Evolutionary conservation across 2,113 vertebrate genomes (phyloP).

Genomic region (Microcebus lehilahytsara): DNA sequence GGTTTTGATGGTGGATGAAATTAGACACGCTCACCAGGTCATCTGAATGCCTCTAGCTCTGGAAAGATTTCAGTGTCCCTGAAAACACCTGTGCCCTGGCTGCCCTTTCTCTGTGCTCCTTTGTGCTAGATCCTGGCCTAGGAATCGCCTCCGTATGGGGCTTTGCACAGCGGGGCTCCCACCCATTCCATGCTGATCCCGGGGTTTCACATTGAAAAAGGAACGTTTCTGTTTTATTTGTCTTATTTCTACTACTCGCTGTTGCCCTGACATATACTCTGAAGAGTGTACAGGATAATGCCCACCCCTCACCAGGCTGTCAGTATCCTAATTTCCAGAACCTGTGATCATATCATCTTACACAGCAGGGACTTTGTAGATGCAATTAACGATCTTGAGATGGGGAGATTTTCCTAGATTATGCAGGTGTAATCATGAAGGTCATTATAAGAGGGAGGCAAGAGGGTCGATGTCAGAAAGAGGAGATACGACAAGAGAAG

Average conservation of each 20-base stretch:
- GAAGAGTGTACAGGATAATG: background rate
- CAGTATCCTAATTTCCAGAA: background rate
- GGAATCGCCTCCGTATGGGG: background rate
- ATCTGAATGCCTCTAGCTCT: background rate
- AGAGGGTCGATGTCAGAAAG: background rate
- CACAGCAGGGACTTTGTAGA: background rate
- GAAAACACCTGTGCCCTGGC: background rate
- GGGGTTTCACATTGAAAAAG: background rate
- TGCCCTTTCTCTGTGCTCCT: background rate
- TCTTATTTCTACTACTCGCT: background rate
- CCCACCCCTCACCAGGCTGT: background rate
- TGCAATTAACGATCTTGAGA: background rate
- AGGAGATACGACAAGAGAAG: background rate
- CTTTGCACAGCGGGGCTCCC: background rate
- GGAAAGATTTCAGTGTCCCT: background rate
- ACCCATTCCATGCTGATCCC: background rate
- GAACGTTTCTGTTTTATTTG: background rate
- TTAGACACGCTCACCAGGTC: background rate
- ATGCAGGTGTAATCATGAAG: background rate
- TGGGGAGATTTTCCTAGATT: background rate
- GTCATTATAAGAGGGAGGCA: background rate
- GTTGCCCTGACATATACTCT: background rate
- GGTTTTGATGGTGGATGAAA: background rate
- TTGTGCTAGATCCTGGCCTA: background rate
- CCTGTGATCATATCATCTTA: background rate